These are phyloP conservation scores for Parochlus steinenii DNA, from an alignment of 2,888 invertebrate genomes.

Conservation along the genomic window DNA sequence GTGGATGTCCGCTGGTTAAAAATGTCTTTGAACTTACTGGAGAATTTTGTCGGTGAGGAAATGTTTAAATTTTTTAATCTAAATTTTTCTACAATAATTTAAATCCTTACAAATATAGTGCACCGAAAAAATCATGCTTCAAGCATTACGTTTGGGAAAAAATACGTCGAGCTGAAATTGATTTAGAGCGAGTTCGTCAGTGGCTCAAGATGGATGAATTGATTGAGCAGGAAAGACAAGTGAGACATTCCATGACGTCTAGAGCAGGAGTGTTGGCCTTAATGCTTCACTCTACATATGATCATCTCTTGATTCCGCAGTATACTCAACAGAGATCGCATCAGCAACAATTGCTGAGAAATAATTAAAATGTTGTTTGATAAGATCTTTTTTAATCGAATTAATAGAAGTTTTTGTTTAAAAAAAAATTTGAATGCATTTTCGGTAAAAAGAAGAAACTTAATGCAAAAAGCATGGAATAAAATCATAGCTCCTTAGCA, in stretches of 20 bases:
- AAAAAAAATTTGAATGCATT: no score
- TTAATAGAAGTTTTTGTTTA: no score
- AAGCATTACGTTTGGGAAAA: constrained; percentile 95
- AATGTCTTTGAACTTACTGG: constrained; percentile 72
- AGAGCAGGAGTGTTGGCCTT: constrained; percentile 85
- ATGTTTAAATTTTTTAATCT: constrained; percentile 1
- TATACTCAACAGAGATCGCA: no score
- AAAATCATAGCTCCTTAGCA: no score
- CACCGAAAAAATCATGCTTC: constrained; percentile 78
- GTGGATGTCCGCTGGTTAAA: constrained; percentile 79
- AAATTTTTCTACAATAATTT: background rate
- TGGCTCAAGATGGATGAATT: constrained; percentile 90
- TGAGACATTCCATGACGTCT: constrained; percentile 51
- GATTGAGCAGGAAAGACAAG: constrained; percentile 81
- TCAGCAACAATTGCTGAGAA: no score
- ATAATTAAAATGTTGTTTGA: no score
- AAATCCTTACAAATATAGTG: constrained; percentile 31
- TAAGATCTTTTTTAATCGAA: no score
- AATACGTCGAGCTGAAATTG: constrained; percentile 80
- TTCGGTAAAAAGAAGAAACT: no score
- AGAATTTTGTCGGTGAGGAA: constrained; percentile 75
- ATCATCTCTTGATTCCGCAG: no score
- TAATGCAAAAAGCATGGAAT: no score
- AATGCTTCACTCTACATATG: constrained; percentile 93
- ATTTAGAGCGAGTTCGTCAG: constrained; percentile 80